phyloP scores from a whole-genome alignment of 2,113 vertebrate genomes.

The Paraplagusia blochii region DNA sequence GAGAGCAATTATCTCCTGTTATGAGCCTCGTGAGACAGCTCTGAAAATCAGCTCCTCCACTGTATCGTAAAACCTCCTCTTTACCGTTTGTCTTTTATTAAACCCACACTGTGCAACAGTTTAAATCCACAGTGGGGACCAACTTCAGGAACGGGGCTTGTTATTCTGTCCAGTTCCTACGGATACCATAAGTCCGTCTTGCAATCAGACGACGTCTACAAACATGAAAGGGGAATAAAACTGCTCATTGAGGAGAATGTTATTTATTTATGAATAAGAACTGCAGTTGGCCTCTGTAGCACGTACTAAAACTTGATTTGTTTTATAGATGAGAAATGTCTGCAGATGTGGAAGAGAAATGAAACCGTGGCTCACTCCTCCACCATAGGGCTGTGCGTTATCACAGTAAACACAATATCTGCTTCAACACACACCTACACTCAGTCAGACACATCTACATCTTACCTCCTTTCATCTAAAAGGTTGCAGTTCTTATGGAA shows the following conservation, averaged over 20 bases:
- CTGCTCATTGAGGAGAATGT: no score
- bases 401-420: slow-evolving; percentile 42
- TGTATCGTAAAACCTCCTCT: slow-evolving; percentile 53
- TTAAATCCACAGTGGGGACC: slow-evolving; percentile 41
- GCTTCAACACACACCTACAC: slow-evolving; percentile 40
- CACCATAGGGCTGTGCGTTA: slow-evolving; percentile 35
- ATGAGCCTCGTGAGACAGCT: slow-evolving; percentile 57
- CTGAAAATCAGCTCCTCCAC: slow-evolving; percentile 44
- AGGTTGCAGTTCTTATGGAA: no score
- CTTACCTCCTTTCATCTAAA: no score
- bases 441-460: no score
- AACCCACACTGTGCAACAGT: slow-evolving; percentile 44
- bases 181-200: slow-evolving; percentile 15
- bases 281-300: no score
- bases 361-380: slow-evolving; percentile 28
- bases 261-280: no score
- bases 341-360: background rate
- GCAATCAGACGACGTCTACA: slow-evolving; percentile 15
- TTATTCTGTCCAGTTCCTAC: slow-evolving; percentile 41
- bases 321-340: no score
- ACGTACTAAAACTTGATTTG: no score
- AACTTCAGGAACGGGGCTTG: slow-evolving; percentile 36
- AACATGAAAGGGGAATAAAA: background rate
- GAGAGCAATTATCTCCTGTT: slow-evolving; percentile 69
- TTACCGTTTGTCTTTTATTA: slow-evolving; percentile 60